Evolutionary conservation across 2,113 vertebrate species (phyloP), one percentile per base, ranked within the genome.

Genomic region (Holacanthus passer): DNA sequence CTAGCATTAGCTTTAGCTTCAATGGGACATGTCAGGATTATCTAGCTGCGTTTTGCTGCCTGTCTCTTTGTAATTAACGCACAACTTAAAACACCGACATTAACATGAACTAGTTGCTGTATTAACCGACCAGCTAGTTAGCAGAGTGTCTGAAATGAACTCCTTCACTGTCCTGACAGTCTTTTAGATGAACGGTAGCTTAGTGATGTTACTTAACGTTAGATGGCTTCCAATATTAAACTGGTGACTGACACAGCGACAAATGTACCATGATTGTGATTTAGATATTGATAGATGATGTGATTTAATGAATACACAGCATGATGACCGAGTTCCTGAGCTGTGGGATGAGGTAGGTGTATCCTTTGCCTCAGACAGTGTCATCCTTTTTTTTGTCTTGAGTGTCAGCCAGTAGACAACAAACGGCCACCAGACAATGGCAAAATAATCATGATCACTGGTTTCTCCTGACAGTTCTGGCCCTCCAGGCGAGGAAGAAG

Each of bases 401-500:
- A 73, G 37, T 79, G 74, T 76, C 65, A 80, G 47, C 12, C n/a
- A n/a, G n/a, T 58, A 58, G 48, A 80, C 48, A 80, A 52, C 66
- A 77, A 69, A 60, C 41, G 55, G 27, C 37, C 24, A 5, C 52
- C 31, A 69, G 59, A 78, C 73, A 83, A 87, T 63, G 24, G 62
- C 50, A 29, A 66, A 76, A 47, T 43, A 47, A 70, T 64, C n/a
- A n/a, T 19, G 78, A 9, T 74, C 14, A 24, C 37, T 74, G 70
- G 22, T 78, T 50, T 82, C 47, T 85, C 48, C 56, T 62, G 73
- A 73, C 94, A 98, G 98, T 99, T 94, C 94, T 98, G 83, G 98
- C 97, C 86, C 96, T 99, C 86, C 98, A 99, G 94, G 98, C 98
- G 84, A 96, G 97, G 67, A 99, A 99, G 95, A 99, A 98, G 90